A percentile compares a stretch with the other conserved stretches of the same genome.
Conservation (phyloP, 2,888 invertebrate genomes). For the Caenorhabditis sinica region DNA sequence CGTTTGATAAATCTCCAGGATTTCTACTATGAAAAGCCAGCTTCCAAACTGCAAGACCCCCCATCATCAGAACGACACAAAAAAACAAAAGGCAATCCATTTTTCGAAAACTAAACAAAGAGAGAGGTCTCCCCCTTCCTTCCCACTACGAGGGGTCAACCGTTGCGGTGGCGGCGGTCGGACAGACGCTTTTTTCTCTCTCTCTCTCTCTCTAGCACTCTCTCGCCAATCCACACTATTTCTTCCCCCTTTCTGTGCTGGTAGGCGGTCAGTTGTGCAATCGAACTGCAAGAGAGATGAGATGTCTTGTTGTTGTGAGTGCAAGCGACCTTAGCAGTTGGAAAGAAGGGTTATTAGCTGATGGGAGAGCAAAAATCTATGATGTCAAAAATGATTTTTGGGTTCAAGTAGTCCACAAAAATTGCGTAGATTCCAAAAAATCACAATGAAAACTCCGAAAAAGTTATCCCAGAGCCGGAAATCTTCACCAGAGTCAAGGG, state of each 20-base stretch:
- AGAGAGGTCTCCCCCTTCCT: not conserved
- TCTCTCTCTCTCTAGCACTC: slow-evolving; percentile 8
- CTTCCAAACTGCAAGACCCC: too few relatives aligned
- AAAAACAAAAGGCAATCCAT: not conserved
- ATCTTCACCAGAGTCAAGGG: too few relatives aligned
- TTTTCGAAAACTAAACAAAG: slow-evolving; percentile 37
- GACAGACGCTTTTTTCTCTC: slow-evolving; percentile 54
- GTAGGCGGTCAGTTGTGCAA: slow-evolving; percentile 53
- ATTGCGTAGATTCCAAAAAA: too few relatives aligned
- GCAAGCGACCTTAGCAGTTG: slow-evolving; percentile 34
- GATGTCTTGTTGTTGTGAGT: slow-evolving; percentile 11
- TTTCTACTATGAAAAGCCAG: too few relatives aligned
- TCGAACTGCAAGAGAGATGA: slow-evolving; percentile 30
- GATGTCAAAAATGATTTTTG: too few relatives aligned
- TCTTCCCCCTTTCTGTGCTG: not conserved
- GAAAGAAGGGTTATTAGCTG: not conserved
- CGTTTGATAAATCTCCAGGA: too few relatives aligned
- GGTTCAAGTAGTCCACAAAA: not conserved
- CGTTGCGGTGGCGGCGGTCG: not conserved
- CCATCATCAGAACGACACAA: too few relatives aligned
- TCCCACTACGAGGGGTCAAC: not conserved
- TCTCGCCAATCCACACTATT: slow-evolving; percentile 5
- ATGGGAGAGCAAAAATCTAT: slow-evolving; percentile 13
- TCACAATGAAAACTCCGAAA: too few relatives aligned
- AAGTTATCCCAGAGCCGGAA: too few relatives aligned